A percentile compares a stretch with the other conserved stretches of the same genome.
phyloP scores from a whole-genome alignment of 2,113 vertebrate genomes.

The Microtus pennsylvanicus region DNA sequence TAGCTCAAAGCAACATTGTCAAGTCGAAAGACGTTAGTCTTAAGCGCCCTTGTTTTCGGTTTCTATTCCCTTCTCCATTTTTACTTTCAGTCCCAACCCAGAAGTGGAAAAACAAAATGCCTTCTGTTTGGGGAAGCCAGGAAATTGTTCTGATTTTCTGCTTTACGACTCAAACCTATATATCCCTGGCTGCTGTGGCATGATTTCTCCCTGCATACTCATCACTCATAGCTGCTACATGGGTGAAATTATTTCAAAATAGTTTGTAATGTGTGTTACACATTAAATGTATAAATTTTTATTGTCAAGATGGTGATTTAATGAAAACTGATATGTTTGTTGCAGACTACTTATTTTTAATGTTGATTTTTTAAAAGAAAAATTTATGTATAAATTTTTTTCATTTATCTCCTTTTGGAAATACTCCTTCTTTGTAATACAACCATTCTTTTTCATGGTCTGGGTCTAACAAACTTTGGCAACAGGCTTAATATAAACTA shows the following conservation, averaged over 20 bases:
- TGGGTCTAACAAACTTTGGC: conserved; percentile 17
- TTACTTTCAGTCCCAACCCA: conserved; percentile 40
- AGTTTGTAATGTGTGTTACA: conserved; percentile 72
- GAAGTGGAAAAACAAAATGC: conserved; percentile 60
- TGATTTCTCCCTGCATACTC: conserved; percentile 64
- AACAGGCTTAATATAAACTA: conserved; percentile 54
- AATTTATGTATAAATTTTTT: neutral
- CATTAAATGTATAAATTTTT: conserved; percentile 70
- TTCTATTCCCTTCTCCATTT: conserved; percentile 57
- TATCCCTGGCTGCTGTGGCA: conserved; percentile 44
- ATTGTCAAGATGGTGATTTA: conserved; percentile 68
- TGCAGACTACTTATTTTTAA: conserved; percentile 69
- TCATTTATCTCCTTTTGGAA: conserved; percentile 44
- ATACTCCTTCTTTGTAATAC: conserved; percentile 47
- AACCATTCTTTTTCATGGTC: conserved; percentile 8
- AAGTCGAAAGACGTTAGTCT: conserved; percentile 39
- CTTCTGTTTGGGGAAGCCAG: conserved; percentile 68
- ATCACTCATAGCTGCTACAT: conserved; percentile 67
- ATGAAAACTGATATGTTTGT: conserved; percentile 62
- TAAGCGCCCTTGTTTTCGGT: conserved; percentile 25
- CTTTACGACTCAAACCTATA: conserved; percentile 71
- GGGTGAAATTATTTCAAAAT: conserved; percentile 70
- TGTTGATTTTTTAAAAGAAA: conserved; percentile 3
- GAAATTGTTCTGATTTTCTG: conserved; percentile 69
- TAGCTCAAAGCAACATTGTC: conserved; percentile 54